phyloP scores from a whole-genome alignment of 1,140 invertebrate species.

The Hycleus cichorii region DNA sequence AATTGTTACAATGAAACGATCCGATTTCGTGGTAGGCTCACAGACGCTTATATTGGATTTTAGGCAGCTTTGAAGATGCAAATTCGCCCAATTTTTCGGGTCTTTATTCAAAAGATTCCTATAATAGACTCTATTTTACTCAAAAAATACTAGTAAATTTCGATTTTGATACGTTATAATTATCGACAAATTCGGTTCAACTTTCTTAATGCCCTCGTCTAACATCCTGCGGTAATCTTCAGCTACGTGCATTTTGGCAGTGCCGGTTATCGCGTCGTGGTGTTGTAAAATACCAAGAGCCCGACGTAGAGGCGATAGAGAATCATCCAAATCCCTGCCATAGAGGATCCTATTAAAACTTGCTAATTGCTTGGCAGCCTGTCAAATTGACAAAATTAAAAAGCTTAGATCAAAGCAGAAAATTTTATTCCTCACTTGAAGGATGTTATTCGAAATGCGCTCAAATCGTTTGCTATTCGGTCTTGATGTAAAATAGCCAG shows the following conservation, averaged over 20 bases:
- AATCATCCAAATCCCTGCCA: constrained; percentile 27
- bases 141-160: neutral
- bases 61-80: constrained; percentile 19
- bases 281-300: constrained; percentile 61
- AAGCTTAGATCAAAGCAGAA: neutral
- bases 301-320: constrained; percentile 39
- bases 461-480: constrained; percentile 59
- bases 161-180: constrained; percentile 9
- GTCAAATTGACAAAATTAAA: neutral
- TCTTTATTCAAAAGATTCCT: constrained; percentile 10
- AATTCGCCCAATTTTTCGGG: neutral
- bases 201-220: constrained; percentile 47
- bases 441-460: constrained; percentile 55
- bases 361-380: constrained; percentile 4
- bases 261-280: constrained; percentile 61
- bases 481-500: constrained; percentile 74
- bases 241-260: constrained; percentile 65
- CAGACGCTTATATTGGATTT: constrained; percentile 57
- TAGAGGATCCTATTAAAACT: neutral
- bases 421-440: constrained; percentile 38
- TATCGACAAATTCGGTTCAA: constrained; percentile 2
- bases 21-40: constrained; percentile 45
- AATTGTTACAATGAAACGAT: constrained; percentile 56
- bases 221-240: constrained; percentile 64
- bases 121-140: constrained; percentile 1